Evolutionary conservation across 2,888 invertebrate genomes (phyloP), one percentile per base, ranked within the genome.

Genomic region (Digitonthophagus gazella): DNA sequence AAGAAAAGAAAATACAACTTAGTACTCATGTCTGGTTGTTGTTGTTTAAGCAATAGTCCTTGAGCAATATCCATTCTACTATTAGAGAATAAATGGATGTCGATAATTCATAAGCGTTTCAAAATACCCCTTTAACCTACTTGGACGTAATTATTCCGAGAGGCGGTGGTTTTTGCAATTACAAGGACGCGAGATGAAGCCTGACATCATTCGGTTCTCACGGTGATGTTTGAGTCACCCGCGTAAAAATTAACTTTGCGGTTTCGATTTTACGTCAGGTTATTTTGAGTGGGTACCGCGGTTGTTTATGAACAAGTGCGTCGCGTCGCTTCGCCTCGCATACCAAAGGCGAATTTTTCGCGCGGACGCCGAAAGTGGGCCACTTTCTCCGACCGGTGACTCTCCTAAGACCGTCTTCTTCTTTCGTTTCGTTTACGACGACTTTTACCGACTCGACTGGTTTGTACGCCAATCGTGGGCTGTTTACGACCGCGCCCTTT

Each of bases 201-300:
- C 61, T 61, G 61, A 61, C 61, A 61, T 61, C 61, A 61, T 18
- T 61, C n/a, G 18, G 18, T 61, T 61, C 61, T 61, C 61, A 61
- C 61, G 61, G 61, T 61, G 20, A 18, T 20, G 20, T 8, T 19
- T 61, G 61, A 61, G 20, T 61, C 61, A 61, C 61, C 18, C 28
- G 28, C 28, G 28, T 11, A 5, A 44, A 44, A 44, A 44, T 8
- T 44, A 44, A 6, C 11, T 44, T 44, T 44, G 28, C 11, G 28
- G 28, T 44, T 44, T 44, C 28, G 6, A 44, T 44, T 44, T 3
- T 1, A 1, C 28, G 6, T 44, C 2, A 44, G 28, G 28, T 44
- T 44, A 11, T 44, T 44, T 44, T 44, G 28, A 44, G 28, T 44
- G 28, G 6, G 11, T 44, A 44, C 11, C 8, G 28, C 28, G 11